Percentiles rank a stretch among this genome's conserved stretches.
Conservation (phyloP, 1,140 invertebrate species). For the Uloborus diversus region DNA sequence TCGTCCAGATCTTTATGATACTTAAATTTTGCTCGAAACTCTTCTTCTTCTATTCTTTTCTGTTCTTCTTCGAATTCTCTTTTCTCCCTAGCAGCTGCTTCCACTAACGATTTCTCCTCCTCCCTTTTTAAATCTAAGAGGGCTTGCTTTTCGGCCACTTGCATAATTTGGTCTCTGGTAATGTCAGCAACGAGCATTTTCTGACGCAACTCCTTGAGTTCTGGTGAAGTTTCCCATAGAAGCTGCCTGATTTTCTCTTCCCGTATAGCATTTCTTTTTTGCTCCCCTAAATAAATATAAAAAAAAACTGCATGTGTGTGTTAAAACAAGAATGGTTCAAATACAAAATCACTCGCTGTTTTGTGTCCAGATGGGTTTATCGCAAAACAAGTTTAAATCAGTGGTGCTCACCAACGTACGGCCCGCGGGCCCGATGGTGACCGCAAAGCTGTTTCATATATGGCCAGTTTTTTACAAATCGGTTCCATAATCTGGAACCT, state of each 20-base stretch:
- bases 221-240: conserved; percentile 32
- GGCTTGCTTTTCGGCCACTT: conserved; percentile 33
- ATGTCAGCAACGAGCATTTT: conserved; percentile 22
- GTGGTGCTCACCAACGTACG: no score
- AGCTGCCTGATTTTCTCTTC: conserved; percentile 37
- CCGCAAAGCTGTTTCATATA: no score
- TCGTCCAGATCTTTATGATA: conserved; percentile 39
- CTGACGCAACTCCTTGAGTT: conserved; percentile 2
- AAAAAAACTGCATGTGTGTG: no score
- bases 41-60: not conserved
- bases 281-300: not conserved
- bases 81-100: not conserved
- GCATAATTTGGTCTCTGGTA: conserved; percentile 27
- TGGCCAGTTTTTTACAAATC: no score
- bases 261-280: not conserved
- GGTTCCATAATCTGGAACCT: no score
- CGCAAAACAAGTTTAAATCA: no score
- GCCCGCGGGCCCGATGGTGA: no score
- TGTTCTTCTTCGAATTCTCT: not conserved
- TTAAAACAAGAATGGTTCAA: no score
- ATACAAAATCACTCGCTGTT: no score
- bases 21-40: not conserved
- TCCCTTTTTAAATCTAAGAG: not conserved
- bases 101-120: not conserved
- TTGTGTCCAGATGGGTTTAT: no score